Evolutionary conservation across 2,888 invertebrate genomes (phyloP).

Genomic region (Lomographa bimaculata): DNA sequence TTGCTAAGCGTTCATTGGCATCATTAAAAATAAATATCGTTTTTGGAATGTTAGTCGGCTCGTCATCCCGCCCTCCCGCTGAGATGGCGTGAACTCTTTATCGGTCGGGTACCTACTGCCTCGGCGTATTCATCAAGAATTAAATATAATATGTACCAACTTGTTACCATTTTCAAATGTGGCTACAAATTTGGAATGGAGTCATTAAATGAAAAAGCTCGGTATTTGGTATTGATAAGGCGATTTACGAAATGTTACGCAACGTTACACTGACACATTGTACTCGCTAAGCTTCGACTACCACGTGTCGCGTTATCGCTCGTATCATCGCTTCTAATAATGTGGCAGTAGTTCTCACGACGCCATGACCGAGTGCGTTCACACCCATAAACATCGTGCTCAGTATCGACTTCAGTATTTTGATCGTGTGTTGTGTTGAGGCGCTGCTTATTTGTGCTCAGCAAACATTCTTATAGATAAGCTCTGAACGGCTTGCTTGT

Average conservation of each 20-base stretch:
- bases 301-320: slow-evolving; percentile 68
- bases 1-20: slow-evolving; percentile 73
- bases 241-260: slow-evolving; percentile 44
- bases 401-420: slow-evolving; percentile 51
- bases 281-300: slow-evolving; percentile 46
- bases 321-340: slow-evolving; percentile 54
- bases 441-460: slow-evolving; percentile 71
- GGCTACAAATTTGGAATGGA: slow-evolving; percentile 10
- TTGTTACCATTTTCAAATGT: slow-evolving; percentile 4
- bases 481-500: slow-evolving; percentile 73
- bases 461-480: slow-evolving; percentile 75
- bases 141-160: slow-evolving; percentile 22
- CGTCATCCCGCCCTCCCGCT: slow-evolving; percentile 72
- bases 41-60: slow-evolving; percentile 68
- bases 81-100: slow-evolving; percentile 74
- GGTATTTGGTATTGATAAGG: slow-evolving; percentile 35
- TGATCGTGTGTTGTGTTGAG: slow-evolving; percentile 47
- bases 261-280: slow-evolving; percentile 53
- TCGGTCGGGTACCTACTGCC: slow-evolving; percentile 53
- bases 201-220: slow-evolving; percentile 3
- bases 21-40: slow-evolving; percentile 75
- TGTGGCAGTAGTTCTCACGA: slow-evolving; percentile 70
- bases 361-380: slow-evolving; percentile 63
- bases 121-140: slow-evolving; percentile 38
- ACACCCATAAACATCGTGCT: slow-evolving; percentile 65